Percentiles rank a stretch among this genome's conserved stretches.
Conservation (phyloP, 2,113 vertebrate genomes). For the Rissa tridactyla region DNA sequence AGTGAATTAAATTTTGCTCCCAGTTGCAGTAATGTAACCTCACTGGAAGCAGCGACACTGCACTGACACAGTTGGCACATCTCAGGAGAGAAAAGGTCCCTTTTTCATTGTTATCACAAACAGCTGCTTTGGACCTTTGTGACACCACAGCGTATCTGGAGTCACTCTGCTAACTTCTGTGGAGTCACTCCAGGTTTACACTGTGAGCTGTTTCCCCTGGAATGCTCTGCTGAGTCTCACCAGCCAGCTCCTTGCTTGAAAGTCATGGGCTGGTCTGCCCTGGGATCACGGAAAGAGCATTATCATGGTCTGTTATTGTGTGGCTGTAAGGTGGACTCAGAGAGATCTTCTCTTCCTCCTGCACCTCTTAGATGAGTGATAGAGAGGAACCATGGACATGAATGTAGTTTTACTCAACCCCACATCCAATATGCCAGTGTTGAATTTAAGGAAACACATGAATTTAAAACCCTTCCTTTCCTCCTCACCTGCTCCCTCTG, state of each 20-base stretch:
- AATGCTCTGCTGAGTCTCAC: not conserved
- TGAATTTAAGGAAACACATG: not conserved
- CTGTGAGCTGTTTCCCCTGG: not conserved
- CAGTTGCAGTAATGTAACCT: not conserved
- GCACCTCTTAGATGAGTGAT: not conserved
- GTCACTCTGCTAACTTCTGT: not conserved
- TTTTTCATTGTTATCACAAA: not conserved
- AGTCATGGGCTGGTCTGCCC: not conserved
- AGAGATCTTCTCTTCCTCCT: not conserved
- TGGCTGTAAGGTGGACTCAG: not conserved
- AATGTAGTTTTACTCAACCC: conserved; percentile 57
- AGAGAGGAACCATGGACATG: not conserved
- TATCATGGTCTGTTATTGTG: not conserved
- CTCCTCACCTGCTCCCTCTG: conserved; percentile 45
- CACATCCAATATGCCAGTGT: not conserved
- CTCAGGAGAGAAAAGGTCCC: not conserved
- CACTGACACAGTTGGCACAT: not conserved
- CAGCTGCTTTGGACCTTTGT: not conserved
- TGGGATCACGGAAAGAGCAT: not conserved
- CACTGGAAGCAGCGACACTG: not conserved
- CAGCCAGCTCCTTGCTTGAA: not conserved
- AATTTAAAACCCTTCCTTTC: conserved; percentile 32
- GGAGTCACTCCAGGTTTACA: not conserved
- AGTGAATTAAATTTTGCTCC: not conserved
- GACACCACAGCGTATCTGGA: not conserved